These are phyloP conservation scores for Eublepharis macularius DNA, from an alignment of 2,113 vertebrate genomes.

Conservation along the genomic window DNA sequence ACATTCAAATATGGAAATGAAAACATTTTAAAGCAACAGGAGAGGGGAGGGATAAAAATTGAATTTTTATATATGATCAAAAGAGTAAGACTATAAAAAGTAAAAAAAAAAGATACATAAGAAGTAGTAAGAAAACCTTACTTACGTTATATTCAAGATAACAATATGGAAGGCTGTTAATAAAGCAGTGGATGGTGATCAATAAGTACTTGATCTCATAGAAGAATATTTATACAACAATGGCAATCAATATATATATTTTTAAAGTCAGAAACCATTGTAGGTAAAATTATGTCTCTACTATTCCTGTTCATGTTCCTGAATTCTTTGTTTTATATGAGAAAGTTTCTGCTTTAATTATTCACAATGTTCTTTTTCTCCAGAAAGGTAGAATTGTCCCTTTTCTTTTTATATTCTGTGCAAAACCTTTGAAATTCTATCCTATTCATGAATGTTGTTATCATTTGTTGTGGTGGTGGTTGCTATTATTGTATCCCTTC, in stretches of 20 bases:
- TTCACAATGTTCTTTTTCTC: conserved; percentile 94
- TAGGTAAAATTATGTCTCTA: conserved; percentile 25
- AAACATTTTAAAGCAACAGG: neutral
- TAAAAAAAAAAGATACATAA: too few relatives aligned
- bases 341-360: conserved; percentile 96
- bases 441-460: too few relatives aligned
- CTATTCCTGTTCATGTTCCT: conserved; percentile 91
- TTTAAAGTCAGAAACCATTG: conserved; percentile 5
- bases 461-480: too few relatives aligned
- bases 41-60: neutral
- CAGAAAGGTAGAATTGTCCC: conserved; percentile 88
- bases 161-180: conserved; percentile 8
- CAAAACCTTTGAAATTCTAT: too few relatives aligned
- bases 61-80: neutral
- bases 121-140: conserved; percentile 10
- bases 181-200: neutral
- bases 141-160: conserved; percentile 8
- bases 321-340: conserved; percentile 95
- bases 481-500: too few relatives aligned
- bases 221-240: conserved; percentile 22
- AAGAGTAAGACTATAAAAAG: neutral
- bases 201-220: conserved; percentile 34
- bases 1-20: neutral
- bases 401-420: too few relatives aligned
- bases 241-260: conserved; percentile 65